Evolutionary conservation across 2,888 invertebrate genomes (phyloP).

Genomic region (Cheilosia vulpina): DNA sequence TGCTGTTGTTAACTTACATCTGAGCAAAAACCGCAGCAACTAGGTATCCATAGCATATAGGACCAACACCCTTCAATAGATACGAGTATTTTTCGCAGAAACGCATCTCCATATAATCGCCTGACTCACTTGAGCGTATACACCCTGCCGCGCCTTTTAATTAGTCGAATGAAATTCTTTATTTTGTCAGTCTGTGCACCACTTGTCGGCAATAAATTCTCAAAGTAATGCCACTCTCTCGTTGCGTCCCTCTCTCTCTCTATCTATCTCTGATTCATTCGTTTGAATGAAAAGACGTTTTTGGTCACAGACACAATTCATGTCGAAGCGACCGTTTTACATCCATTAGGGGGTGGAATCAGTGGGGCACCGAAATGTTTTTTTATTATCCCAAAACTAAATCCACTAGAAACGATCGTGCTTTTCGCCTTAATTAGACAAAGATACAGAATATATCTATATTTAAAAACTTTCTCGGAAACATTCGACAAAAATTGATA

Average conservation of each 20-base stretch:
- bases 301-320: conserved; percentile 33
- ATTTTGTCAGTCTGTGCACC: conserved; percentile 15
- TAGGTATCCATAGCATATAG: too few species aligned
- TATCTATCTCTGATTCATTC: too few species aligned
- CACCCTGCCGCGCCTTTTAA: conserved; percentile 13
- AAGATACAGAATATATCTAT: neutral
- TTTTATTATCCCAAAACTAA: neutral
- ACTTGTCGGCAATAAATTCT: conserved; percentile 52
- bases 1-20: too few species aligned
- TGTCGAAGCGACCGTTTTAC: conserved; percentile 15
- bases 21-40: too few species aligned
- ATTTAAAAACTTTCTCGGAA: conserved; percentile 41
- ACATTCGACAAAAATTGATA: conserved; percentile 14
- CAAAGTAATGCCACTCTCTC: conserved; percentile 7
- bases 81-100: neutral
- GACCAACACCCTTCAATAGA: neutral
- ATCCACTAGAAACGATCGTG: conserved; percentile 58
- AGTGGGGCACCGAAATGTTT: conserved; percentile 52
- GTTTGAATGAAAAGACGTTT: conserved; percentile 1
- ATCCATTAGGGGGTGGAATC: conserved; percentile 51
- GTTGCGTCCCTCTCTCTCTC: too few species aligned
- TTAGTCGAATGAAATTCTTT: conserved; percentile 27
- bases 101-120: neutral
- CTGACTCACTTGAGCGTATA: neutral
- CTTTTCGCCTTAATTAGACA: conserved; percentile 49